Base-by-base conservation (phyloP, 2,113 vertebrate species). In the Dendropsophus ebraccatus region DNA sequence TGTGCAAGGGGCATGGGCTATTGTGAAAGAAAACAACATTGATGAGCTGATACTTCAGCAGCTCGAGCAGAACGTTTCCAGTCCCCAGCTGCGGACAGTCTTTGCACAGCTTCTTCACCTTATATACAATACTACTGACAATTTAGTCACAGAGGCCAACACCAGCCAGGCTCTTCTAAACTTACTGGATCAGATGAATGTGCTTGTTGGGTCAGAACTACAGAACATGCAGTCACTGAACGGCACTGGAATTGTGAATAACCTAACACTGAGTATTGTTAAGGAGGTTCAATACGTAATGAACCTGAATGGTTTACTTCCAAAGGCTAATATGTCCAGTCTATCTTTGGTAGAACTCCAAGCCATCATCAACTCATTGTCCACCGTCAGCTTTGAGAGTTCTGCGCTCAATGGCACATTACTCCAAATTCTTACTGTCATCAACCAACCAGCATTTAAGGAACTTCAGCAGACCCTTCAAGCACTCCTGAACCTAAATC, bases 361-460 rank as follows among this genome's bases (percentile, higher is more conserved):
- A 45, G 30, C 13, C 45, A 8, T 85, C 41, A 37, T 85, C 19
- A 19, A 54, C 4, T 35, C 28, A 60, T 41, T 28, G 30, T 35
- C 76, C 13, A n/a, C 58, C 30, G 52, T 37, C 7, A 69, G 32
- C 25, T 78, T 47, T 54, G 47, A 69, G 9, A 17, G 11, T 37
- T 30, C 35, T 75, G 2, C 50, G 37, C 28, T 69, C 10, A 65
- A 50, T 77, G 9, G 37, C 30, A 35, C 58, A 54, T 54, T 85
- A 52, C 1, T 65, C 5, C 30, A 77, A 30, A 28, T 69, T 69
- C 8, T 78, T 19, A n/a, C 60, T 30, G 12, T 69, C 19, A 17
- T 79, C 23, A 85, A 85, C 19, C 83, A 85, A 3, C 60, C 74
- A 47, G 35, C 23, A 85, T 77, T 77, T 28, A 32, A 23, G 4